A percentile compares a stretch with the other conserved stretches of the same genome.
phyloP scores from a whole-genome alignment of 2,888 invertebrate genomes.

The Aphrophora alni region DNA sequence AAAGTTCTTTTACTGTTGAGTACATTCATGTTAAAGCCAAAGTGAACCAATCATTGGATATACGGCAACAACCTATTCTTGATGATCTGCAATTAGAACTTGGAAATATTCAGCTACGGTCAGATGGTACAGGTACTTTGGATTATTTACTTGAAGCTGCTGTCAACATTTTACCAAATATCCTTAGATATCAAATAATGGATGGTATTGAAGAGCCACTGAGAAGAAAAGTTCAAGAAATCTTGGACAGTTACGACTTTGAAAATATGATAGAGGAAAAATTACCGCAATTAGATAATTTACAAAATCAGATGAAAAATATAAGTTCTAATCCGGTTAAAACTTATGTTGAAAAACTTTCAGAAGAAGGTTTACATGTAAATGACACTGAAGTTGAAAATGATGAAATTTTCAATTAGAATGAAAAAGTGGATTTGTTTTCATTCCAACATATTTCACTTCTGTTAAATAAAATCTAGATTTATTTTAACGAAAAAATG shows the following conservation, averaged over 20 bases:
- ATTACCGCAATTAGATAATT: slow-evolving; percentile 68
- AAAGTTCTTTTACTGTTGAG: slow-evolving; percentile 78
- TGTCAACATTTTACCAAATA: slow-evolving; percentile 83
- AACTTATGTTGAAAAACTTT: neutral
- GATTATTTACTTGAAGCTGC: slow-evolving; percentile 83
- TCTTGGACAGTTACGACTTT: slow-evolving; percentile 73
- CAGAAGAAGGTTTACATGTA: neutral
- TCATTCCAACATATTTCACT: too few species aligned
- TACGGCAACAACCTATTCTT: slow-evolving; percentile 72
- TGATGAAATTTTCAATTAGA: neutral
- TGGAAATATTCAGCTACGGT: slow-evolving; percentile 83
- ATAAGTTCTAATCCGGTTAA: neutral
- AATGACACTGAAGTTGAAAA: neutral
- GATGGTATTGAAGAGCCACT: slow-evolving; percentile 82
- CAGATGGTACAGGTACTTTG: slow-evolving; percentile 84
- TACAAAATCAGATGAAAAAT: neutral
- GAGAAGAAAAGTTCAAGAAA: slow-evolving; percentile 73
- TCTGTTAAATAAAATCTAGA: too few species aligned
- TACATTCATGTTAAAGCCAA: slow-evolving; percentile 65
- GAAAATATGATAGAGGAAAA: slow-evolving; percentile 75
- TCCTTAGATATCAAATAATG: slow-evolving; percentile 86
- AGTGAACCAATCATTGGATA: slow-evolving; percentile 78
- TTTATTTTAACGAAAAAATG: too few species aligned
- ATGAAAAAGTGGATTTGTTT: too few species aligned
- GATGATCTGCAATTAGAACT: slow-evolving; percentile 79